phyloP scores from a whole-genome alignment of 2,797 vertebrate genomes.

The Oryzias sinensis region DNA sequence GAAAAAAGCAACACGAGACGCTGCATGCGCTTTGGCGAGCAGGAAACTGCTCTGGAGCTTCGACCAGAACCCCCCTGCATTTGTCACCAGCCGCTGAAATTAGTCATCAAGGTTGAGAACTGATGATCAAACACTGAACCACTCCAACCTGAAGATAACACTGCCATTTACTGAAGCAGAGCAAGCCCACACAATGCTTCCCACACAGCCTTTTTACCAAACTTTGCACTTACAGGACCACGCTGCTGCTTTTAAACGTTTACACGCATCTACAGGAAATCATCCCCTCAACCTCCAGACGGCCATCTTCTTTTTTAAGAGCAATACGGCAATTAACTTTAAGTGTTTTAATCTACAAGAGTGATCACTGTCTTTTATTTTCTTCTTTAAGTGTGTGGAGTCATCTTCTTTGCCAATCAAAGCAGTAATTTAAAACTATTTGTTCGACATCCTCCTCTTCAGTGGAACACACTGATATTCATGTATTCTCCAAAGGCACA shows the following conservation, averaged over 20 bases:
- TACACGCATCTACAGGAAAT: conserved; percentile 22
- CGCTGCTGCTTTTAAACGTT: conserved; percentile 27
- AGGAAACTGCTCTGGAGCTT: neutral
- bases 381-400: neutral
- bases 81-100: conserved; percentile 19
- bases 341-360: conserved; percentile 11
- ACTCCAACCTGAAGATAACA: conserved; percentile 37
- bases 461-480: conserved; percentile 15
- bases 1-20: conserved; percentile 24
- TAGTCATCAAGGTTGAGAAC: conserved; percentile 35
- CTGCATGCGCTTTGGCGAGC: neutral
- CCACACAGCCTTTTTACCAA: conserved; percentile 38
- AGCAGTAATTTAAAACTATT: too few relatives aligned
- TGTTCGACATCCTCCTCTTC: too few relatives aligned
- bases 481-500: conserved; percentile 39
- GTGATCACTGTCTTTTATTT: neutral
- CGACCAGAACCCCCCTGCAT: conserved; percentile 19
- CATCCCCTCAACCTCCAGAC: conserved; percentile 2
- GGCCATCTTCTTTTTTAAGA: conserved; percentile 2
- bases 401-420: conserved; percentile 1
- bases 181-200: conserved; percentile 22
- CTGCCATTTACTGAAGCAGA: conserved; percentile 26
- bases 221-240: conserved; percentile 36
- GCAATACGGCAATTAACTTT: conserved; percentile 5
- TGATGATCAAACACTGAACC: conserved; percentile 33